These are phyloP conservation scores for Sprattus sprattus DNA, from an alignment of 2,113 vertebrate species.

Conservation along the genomic window DNA sequence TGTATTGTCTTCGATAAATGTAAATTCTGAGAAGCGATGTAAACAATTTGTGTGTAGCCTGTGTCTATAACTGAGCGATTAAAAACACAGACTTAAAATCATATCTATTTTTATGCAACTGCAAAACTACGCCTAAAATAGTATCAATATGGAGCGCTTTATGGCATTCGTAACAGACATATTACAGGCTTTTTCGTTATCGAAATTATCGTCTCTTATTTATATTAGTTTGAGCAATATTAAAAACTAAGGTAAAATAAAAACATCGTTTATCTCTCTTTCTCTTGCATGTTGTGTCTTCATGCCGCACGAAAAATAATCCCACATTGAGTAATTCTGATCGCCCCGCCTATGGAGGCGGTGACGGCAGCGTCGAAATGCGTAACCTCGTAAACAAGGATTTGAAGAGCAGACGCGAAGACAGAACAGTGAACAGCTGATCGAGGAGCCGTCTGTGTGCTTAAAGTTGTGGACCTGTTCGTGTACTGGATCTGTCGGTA, in stretches of 20 bases:
- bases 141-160: neutral
- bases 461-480: conserved; percentile 20
- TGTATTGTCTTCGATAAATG: too few species aligned
- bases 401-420: conserved; percentile 16
- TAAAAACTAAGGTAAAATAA: neutral
- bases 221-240: too few species aligned
- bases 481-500: conserved; percentile 35
- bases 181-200: neutral
- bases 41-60: too few species aligned
- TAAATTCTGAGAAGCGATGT: too few species aligned
- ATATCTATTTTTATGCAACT: neutral
- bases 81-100: neutral
- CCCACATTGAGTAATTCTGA: neutral
- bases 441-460: neutral
- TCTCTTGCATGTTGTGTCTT: neutral
- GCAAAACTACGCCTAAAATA: neutral
- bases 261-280: neutral
- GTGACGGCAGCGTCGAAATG: conserved; percentile 43
- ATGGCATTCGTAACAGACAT: too few species aligned
- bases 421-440: neutral
- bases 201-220: neutral
- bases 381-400: conserved; percentile 25
- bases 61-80: too few species aligned
- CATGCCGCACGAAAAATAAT: neutral
- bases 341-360: conserved; percentile 54